phyloP scores from a whole-genome alignment of 2,797 vertebrate genomes.

The Florisuga fusca region DNA sequence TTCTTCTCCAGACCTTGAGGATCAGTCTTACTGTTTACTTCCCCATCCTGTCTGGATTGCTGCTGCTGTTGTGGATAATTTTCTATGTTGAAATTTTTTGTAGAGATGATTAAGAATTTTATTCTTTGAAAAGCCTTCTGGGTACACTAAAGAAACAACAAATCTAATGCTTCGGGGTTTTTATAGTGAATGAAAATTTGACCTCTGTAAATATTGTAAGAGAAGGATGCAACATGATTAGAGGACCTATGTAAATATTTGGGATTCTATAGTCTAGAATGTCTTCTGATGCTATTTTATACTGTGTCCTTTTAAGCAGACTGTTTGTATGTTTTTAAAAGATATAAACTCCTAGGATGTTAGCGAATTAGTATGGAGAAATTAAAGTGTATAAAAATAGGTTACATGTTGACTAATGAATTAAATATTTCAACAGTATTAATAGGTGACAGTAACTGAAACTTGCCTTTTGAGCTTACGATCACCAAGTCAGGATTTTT shows the following conservation, averaged over 20 bases:
- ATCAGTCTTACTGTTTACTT: not conserved
- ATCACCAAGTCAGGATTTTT: not conserved
- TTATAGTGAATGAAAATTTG: not conserved
- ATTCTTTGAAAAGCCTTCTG: not conserved
- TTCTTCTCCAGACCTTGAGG: not conserved
- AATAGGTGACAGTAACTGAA: not conserved
- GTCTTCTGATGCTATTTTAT: not conserved
- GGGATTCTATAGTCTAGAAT: not conserved
- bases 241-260: slow-evolving; percentile 36
- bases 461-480: not conserved
- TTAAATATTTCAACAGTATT: not conserved
- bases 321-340: slow-evolving; percentile 15
- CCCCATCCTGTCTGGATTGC: not conserved
- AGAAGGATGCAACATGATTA: not conserved
- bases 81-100: not conserved
- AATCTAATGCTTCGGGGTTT: not conserved
- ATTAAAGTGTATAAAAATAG: not conserved
- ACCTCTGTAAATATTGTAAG: slow-evolving; percentile 32
- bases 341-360: not conserved
- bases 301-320: not conserved
- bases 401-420: not conserved
- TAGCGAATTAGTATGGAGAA: not conserved
- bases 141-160: not conserved
- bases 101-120: not conserved
- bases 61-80: not conserved